A percentile compares a stretch with the other conserved stretches of the same genome.
Evolutionary conservation across 1,140 invertebrate genomes (phyloP).

Genomic region (Chlorops oryzae): DNA sequence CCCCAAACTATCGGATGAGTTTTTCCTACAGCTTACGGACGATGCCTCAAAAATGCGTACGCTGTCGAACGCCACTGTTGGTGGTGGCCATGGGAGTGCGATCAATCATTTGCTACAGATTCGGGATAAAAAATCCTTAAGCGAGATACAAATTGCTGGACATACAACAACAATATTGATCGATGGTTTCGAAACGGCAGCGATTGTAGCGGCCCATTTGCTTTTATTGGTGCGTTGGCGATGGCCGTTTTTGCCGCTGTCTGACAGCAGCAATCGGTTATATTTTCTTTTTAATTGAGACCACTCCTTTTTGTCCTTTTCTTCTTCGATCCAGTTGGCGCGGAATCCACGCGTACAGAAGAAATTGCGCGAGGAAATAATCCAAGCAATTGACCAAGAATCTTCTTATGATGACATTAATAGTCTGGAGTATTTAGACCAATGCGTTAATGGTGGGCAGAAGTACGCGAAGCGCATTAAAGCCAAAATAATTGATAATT

Average conservation of each 20-base stretch:
- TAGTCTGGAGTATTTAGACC: constrained; percentile 15
- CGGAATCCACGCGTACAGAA: constrained; percentile 13
- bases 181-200: constrained; percentile 18
- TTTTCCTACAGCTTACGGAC: constrained; percentile 8
- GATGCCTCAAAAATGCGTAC: not conserved
- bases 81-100: constrained; percentile 1
- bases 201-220: constrained; percentile 14
- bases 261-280: no score
- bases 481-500: constrained; percentile 55
- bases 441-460: constrained; percentile 12
- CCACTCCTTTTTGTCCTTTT: not conserved
- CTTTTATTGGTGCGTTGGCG: constrained; percentile 10
- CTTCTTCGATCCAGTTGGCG: constrained; percentile 3
- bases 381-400: not conserved
- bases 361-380: constrained; percentile 13
- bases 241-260: not conserved
- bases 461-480: constrained; percentile 54
- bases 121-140: constrained; percentile 14
- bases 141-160: constrained; percentile 15
- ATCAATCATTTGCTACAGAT: constrained; percentile 14
- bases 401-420: constrained; percentile 11
- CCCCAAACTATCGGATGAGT: constrained; percentile 3
- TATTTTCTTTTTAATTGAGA: no score
- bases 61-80: not conserved
- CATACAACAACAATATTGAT: constrained; percentile 18